These are phyloP conservation scores for Eulemur macaco DNA, from an alignment of 2,113 vertebrate genomes.

Conservation along the genomic window DNA sequence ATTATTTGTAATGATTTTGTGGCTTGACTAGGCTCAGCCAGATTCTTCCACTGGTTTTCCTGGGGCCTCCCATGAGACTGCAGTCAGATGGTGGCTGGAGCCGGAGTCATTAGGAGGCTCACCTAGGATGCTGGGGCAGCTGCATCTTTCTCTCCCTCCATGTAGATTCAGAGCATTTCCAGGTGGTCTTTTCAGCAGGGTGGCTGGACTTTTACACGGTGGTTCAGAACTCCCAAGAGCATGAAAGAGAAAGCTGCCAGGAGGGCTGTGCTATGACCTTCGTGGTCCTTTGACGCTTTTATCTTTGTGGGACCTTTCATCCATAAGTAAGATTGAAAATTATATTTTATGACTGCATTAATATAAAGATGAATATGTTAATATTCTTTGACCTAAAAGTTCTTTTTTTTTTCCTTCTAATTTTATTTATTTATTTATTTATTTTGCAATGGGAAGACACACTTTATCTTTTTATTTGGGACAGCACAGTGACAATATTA, in stretches of 20 bases:
- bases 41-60: neutral
- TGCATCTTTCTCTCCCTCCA: neutral
- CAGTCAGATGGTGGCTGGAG: too few relatives aligned
- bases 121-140: neutral
- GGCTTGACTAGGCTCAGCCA: neutral
- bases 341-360: neutral
- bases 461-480: too few relatives aligned
- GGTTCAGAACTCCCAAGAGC: neutral
- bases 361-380: neutral
- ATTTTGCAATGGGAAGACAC: too few relatives aligned
- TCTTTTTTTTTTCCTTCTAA: neutral
- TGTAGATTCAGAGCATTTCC: neutral
- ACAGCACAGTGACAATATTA: too few relatives aligned
- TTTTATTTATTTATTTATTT: too few relatives aligned
- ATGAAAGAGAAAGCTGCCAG: neutral
- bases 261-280: neutral
- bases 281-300: neutral
- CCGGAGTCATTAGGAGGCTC: neutral
- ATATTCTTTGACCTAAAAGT: neutral
- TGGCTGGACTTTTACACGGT: neutral
- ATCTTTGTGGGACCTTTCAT: neutral
- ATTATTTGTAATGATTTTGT: neutral
- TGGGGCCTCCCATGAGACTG: neutral
- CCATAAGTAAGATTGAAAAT: neutral
- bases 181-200: neutral